These are phyloP conservation scores for Acipenser oxyrinchus DNA, from an alignment of 2,797 vertebrate genomes.

Conservation along the genomic window DNA sequence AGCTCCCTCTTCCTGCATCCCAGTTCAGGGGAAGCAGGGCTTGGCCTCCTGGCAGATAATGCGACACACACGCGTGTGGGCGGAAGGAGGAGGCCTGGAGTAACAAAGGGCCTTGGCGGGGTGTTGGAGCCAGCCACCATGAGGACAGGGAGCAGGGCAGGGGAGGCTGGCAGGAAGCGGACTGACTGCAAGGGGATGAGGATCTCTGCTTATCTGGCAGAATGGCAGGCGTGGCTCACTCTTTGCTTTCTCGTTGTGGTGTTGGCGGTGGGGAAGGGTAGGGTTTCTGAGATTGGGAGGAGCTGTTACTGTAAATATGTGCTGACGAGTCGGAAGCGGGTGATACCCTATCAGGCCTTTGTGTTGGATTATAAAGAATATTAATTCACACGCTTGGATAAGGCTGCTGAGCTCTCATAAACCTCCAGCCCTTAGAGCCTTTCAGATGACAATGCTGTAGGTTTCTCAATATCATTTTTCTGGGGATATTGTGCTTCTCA, in stretches of 20 bases:
- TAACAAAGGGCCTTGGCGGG: slow-evolving; percentile 78
- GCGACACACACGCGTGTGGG: slow-evolving; percentile 78
- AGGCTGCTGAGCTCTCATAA: too few species aligned
- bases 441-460: too few species aligned
- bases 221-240: slow-evolving; percentile 5
- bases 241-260: too few species aligned
- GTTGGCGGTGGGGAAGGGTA: too few species aligned
- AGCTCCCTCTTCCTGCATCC: slow-evolving; percentile 91
- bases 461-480: too few species aligned
- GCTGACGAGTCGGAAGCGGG: too few species aligned
- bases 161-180: slow-evolving; percentile 72
- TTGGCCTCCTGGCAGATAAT: slow-evolving; percentile 91
- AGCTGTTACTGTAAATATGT: too few species aligned
- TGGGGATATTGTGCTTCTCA: too few species aligned
- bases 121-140: slow-evolving; percentile 79
- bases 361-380: neutral
- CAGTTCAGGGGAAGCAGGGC: slow-evolving; percentile 73
- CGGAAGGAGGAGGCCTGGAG: slow-evolving; percentile 75
- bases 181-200: slow-evolving; percentile 45
- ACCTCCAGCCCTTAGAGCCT: too few species aligned
- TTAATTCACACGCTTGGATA: neutral
- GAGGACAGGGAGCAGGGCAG: slow-evolving; percentile 73
- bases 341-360: too few species aligned
- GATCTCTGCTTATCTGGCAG: slow-evolving; percentile 50
- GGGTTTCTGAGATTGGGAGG: too few species aligned